Conservation (phyloP, 1,140 invertebrate species). For the Temnothorax nylanderi region DNA sequence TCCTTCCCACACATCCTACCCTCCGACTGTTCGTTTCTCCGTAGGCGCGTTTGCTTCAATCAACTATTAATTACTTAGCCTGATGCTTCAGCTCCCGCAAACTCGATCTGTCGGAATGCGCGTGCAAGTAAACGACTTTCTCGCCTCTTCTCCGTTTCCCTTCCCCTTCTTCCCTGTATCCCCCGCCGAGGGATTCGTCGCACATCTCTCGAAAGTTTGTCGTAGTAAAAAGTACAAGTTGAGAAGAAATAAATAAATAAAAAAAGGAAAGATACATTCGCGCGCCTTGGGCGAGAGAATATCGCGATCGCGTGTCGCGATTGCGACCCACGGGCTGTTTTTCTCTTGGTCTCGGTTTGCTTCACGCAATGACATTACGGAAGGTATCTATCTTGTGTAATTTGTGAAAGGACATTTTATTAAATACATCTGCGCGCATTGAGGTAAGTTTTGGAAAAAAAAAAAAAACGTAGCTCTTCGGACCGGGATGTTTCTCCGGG, state of each 20-base stretch:
- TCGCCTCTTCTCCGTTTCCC: background rate
- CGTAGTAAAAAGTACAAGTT: conserved; percentile 17
- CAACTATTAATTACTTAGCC: conserved; percentile 75
- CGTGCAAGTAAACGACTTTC: conserved; percentile 53
- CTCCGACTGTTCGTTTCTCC: conserved; percentile 24
- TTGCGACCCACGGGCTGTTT: conserved; percentile 9
- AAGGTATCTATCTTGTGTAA: conserved; percentile 35
- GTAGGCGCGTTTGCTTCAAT: conserved; percentile 70
- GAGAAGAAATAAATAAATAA: background rate
- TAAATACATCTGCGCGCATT: conserved; percentile 25
- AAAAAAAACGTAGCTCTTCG: background rate
- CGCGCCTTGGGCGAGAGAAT: background rate
- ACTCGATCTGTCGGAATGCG: conserved; percentile 72
- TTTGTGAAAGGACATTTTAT: conserved; percentile 33
- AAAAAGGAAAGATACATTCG: background rate
- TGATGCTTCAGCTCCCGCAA: conserved; percentile 63
- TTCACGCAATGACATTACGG: conserved; percentile 27
- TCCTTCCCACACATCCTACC: background rate
- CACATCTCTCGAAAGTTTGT: conserved; percentile 41
- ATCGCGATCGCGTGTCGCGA: conserved; percentile 47
- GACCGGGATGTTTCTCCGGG: background rate
- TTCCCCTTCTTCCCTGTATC: background rate
- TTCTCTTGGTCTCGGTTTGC: conserved; percentile 15
- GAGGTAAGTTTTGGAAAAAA: conserved; percentile 5
- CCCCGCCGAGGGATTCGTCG: background rate